Evolutionary conservation across 2,797 vertebrate genomes (phyloP).

Genomic region (Liasis olivaceus): DNA sequence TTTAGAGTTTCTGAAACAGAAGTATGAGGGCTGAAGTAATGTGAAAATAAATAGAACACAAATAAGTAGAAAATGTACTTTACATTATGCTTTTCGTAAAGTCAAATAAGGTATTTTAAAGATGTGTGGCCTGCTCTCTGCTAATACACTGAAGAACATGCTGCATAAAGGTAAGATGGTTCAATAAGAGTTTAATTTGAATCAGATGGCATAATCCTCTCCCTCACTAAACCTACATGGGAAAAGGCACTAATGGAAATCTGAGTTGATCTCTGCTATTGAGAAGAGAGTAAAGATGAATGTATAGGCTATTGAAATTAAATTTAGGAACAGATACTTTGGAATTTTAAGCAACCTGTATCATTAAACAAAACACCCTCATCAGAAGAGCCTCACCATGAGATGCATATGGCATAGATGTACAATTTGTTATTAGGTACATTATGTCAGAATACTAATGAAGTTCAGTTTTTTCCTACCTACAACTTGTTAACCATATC

Average conservation of each 20-base stretch:
- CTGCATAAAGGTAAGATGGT: background rate
- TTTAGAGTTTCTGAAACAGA: slow-evolving; percentile 1
- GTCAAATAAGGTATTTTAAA: slow-evolving; percentile 29
- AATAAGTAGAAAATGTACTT: slow-evolving; percentile 11
- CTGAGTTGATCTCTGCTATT: background rate
- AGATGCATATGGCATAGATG: background rate
- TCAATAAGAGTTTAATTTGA: background rate
- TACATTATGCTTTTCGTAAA: background rate
- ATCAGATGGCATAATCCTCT: background rate
- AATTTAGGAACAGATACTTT: background rate
- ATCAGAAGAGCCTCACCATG: background rate
- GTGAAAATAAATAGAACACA: slow-evolving; percentile 16
- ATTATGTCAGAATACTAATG: background rate
- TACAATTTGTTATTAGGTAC: background rate
- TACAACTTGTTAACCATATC: background rate
- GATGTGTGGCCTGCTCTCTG: background rate
- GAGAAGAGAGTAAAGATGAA: background rate
- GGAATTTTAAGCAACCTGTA: background rate
- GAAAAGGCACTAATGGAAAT: background rate
- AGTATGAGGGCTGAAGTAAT: slow-evolving; percentile 21
- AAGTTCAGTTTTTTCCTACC: background rate
- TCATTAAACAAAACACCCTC: background rate
- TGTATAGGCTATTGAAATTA: background rate
- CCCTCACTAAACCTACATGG: background rate
- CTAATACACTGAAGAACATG: background rate